phyloP scores from a whole-genome alignment of 1,140 invertebrate species.

The Dendrolimus punctatus region DNA sequence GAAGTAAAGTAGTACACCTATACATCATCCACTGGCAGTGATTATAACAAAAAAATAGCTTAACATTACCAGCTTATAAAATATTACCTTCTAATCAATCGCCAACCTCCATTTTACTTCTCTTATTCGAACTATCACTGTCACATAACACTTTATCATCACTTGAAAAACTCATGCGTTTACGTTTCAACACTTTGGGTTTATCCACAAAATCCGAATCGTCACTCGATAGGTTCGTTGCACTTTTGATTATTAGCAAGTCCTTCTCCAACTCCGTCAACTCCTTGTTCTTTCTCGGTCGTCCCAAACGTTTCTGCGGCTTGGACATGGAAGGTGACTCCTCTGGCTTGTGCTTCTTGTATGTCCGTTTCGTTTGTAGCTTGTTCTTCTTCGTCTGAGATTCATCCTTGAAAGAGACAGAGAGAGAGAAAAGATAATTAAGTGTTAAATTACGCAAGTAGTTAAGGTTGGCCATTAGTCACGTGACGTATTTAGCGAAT shows the following conservation, averaged over 20 bases:
- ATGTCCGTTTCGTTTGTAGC: slow-evolving; percentile 31
- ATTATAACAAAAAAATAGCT: too few species aligned
- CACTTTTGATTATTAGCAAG: slow-evolving; percentile 49
- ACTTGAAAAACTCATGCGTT: slow-evolving; percentile 24
- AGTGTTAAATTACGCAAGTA: neutral
- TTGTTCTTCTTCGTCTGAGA: slow-evolving; percentile 45
- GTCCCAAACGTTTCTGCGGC: slow-evolving; percentile 19
- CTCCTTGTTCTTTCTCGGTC: slow-evolving; percentile 41
- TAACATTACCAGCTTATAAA: too few species aligned
- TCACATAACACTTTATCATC: slow-evolving; percentile 19
- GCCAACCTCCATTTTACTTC: slow-evolving; percentile 10
- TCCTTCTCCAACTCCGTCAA: slow-evolving; percentile 59
- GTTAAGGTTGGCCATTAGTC: too few species aligned
- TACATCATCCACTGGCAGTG: too few species aligned
- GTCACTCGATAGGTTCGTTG: slow-evolving; percentile 47
- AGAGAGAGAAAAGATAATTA: neutral
- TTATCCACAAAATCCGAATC: slow-evolving; percentile 27
- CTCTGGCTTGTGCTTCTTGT: slow-evolving; percentile 45
- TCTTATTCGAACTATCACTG: slow-evolving; percentile 1
- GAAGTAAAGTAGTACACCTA: too few species aligned
- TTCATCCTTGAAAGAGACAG: slow-evolving; percentile 32
- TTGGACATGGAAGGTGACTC: slow-evolving; percentile 30
- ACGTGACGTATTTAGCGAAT: too few species aligned
- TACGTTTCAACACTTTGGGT: slow-evolving; percentile 26
- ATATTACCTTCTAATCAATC: slow-evolving; percentile 3